These are phyloP conservation scores for Luehdorfia chinensis DNA, from an alignment of 1,140 invertebrate genomes.

Conservation along the genomic window DNA sequence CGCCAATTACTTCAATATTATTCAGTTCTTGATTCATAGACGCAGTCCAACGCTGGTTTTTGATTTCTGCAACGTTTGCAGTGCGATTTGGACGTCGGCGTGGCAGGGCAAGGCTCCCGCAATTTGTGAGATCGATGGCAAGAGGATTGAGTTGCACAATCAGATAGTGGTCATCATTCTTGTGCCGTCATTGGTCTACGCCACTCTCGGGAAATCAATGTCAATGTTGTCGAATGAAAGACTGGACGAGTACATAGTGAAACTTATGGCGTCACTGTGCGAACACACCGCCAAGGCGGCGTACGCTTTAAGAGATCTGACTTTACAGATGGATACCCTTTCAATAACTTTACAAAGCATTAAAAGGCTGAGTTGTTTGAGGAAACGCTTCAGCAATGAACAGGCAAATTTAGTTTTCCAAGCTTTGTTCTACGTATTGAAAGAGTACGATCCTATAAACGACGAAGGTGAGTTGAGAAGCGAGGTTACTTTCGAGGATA, in stretches of 20 bases:
- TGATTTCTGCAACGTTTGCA: constrained; percentile 49
- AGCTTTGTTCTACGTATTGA: constrained; percentile 81
- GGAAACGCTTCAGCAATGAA: constrained; percentile 78
- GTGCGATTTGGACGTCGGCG: constrained; percentile 44
- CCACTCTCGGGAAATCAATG: constrained; percentile 48
- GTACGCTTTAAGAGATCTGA: constrained; percentile 79
- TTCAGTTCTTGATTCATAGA: constrained; percentile 40
- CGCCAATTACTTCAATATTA: constrained; percentile 51
- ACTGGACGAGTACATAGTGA: constrained; percentile 81
- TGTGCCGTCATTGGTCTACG: constrained; percentile 78
- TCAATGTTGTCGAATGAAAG: constrained; percentile 53
- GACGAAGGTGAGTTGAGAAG: constrained; percentile 32
- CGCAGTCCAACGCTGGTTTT: constrained; percentile 37
- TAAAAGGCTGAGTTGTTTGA: constrained; percentile 77
- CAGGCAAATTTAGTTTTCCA: constrained; percentile 85
- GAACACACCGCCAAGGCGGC: constrained; percentile 80
- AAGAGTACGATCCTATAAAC: constrained; percentile 75
- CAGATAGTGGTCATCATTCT: constrained; percentile 80
- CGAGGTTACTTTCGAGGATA: constrained; percentile 31
- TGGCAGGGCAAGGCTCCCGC: constrained; percentile 32
- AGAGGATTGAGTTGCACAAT: constrained; percentile 50
- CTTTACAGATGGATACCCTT: constrained; percentile 70
- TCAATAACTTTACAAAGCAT: constrained; percentile 81
- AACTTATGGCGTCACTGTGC: constrained; percentile 80
- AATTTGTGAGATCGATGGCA: constrained; percentile 22